phyloP scores from a whole-genome alignment of 2,888 invertebrate species.

The Arge pagana region DNA sequence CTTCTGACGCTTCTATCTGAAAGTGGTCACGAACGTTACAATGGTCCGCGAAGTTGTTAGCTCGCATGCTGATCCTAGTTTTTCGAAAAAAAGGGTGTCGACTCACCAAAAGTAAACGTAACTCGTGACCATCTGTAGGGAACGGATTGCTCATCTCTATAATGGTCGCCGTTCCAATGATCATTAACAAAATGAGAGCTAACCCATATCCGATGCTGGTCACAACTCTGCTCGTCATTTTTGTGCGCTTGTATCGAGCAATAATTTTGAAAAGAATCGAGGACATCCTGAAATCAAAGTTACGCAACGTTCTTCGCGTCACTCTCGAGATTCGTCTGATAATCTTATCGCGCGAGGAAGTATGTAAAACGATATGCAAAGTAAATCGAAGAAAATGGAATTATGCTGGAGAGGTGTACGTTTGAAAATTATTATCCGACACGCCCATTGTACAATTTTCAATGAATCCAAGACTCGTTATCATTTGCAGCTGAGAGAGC shows the following conservation, averaged over 20 bases:
- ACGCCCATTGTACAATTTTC: constrained; percentile 2
- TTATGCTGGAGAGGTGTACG: not conserved
- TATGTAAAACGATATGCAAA: too few relatives aligned
- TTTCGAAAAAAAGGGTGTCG: too few relatives aligned
- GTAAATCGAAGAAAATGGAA: not conserved
- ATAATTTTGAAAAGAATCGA: too few relatives aligned
- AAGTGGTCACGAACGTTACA: constrained; percentile 12
- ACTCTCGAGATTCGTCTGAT: too few relatives aligned
- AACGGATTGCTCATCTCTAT: constrained; percentile 4
- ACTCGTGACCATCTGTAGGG: constrained; percentile 8
- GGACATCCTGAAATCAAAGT: too few relatives aligned
- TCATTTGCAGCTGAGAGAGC: not conserved
- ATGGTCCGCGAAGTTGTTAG: too few relatives aligned
- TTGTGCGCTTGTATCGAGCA: constrained; percentile 5
- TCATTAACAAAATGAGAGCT: constrained; percentile 1
- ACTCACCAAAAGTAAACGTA: constrained; percentile 32
- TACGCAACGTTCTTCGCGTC: too few relatives aligned
- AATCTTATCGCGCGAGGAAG: too few relatives aligned
- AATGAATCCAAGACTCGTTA: not conserved
- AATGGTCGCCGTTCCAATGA: not conserved
- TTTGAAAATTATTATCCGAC: constrained; percentile 2
- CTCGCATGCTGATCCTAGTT: too few relatives aligned
- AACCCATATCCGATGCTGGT: not conserved
- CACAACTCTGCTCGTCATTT: not conserved
- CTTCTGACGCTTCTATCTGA: constrained; percentile 56